Percentiles rank a stretch among this genome's conserved stretches.
Conservation (phyloP, 2,113 vertebrate genomes). For the Agelaius tricolor region DNA sequence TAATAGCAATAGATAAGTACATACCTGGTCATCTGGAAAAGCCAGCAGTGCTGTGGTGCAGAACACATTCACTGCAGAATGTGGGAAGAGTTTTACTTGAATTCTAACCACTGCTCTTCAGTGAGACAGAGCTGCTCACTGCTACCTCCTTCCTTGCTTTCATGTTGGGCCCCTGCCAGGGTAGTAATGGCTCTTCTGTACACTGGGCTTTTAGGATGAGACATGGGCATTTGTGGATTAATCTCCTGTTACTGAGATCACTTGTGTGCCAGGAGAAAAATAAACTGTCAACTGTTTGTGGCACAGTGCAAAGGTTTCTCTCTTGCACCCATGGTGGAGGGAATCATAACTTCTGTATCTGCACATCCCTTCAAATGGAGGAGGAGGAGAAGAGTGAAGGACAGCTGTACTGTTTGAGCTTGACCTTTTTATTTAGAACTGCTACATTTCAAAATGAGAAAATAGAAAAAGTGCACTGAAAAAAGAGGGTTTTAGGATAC, state of each 20-base stretch:
- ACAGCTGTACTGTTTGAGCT: not conserved
- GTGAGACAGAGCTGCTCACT: not conserved
- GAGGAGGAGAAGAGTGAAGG: not conserved
- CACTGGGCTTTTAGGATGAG: not conserved
- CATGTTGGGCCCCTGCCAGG: not conserved
- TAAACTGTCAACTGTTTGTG: not conserved
- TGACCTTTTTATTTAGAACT: not conserved
- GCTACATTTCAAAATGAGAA: not conserved
- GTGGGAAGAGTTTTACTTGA: not conserved
- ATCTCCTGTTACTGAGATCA: not conserved
- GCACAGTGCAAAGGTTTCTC: not conserved
- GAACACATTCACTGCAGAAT: not conserved
- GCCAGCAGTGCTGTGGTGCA: not conserved
- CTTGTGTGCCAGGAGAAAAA: not conserved
- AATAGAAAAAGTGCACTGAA: not conserved
- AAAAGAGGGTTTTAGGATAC: not conserved
- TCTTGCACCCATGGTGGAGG: not conserved
- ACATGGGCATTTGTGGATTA: not conserved
- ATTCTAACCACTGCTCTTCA: not conserved
- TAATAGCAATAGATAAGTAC: not conserved
- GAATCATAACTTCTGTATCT: not conserved
- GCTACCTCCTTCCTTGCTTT: not conserved
- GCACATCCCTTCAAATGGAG: not conserved
- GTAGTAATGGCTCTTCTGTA: not conserved
- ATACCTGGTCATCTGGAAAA: not conserved